Percentiles rank a stretch among this genome's conserved stretches.
Evolutionary conservation across 2,888 invertebrate genomes (phyloP).

Genomic region (Orchesella flavescens): DNA sequence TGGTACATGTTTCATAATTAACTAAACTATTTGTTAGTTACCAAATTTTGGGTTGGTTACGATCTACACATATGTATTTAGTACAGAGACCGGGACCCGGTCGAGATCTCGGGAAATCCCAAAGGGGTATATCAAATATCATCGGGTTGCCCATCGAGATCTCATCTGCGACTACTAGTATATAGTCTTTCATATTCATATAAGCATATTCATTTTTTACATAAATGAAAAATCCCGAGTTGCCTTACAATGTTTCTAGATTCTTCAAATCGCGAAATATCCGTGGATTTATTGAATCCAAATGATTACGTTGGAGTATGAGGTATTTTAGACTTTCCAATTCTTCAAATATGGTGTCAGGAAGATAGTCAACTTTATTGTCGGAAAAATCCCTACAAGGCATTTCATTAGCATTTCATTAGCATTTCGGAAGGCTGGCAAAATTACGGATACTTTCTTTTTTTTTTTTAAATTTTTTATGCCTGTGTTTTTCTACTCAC

Average conservation of each 20-base stretch:
- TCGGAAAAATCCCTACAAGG: constrained; percentile 80
- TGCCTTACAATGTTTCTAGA: constrained; percentile 78
- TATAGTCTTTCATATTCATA: too few species aligned
- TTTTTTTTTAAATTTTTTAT: background rate
- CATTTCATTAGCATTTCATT: background rate
- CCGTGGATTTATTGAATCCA: constrained; percentile 79
- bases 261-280: constrained; percentile 79
- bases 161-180: too few species aligned
- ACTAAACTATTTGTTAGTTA: too few species aligned
- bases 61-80: too few species aligned
- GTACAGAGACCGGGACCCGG: too few species aligned
- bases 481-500: constrained; percentile 74
- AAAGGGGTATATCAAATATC: too few species aligned
- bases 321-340: constrained; percentile 80
- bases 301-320: constrained; percentile 81
- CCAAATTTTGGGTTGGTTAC: too few species aligned
- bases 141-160: too few species aligned
- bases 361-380: constrained; percentile 82
- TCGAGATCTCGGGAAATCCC: too few species aligned
- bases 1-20: too few species aligned
- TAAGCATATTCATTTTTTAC: too few species aligned
- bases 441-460: background rate
- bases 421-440: background rate
- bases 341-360: constrained; percentile 80
- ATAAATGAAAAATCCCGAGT: background rate